Evolutionary conservation across 1,140 invertebrate genomes (phyloP).

Genomic region (Papilio polyxenes): DNA sequence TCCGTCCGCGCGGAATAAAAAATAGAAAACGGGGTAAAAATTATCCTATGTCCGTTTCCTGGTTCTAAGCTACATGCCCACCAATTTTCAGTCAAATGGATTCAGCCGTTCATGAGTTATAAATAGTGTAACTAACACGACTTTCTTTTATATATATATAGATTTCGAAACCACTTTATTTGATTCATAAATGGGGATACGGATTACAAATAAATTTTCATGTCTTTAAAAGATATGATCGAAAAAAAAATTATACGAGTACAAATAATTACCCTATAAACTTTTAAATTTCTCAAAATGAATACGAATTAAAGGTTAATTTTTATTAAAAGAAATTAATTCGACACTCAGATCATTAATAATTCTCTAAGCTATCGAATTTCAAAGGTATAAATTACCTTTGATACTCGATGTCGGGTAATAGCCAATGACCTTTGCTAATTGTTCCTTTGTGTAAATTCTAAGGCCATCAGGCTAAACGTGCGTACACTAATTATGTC

Average conservation of each 20-base stretch:
- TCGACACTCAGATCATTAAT: conserved; percentile 2
- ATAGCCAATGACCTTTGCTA: not conserved
- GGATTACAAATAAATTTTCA: not conserved
- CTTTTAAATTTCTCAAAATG: not conserved
- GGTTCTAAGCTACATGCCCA: no score
- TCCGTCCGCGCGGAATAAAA: no score
- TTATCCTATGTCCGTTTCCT: no score
- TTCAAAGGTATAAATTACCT: conserved; percentile 5
- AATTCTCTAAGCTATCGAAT: not conserved
- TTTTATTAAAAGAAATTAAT: not conserved
- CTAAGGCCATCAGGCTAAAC: not conserved
- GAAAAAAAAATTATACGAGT: no score
- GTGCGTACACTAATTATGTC: not conserved
- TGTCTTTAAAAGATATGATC: not conserved
- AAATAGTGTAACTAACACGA: no score
- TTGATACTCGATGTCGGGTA: conserved; percentile 2
- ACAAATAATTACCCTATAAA: not conserved
- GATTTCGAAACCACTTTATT: not conserved
- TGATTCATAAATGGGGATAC: not conserved
- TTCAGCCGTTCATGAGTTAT: no score
- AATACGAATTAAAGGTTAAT: not conserved
- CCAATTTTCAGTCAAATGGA: no score
- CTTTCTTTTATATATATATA: no score
- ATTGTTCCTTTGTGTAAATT: conserved; percentile 24
- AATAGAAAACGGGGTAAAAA: no score